Evolutionary conservation across 92 coral and sea anemone genomes (phyloP).

Genomic region (Umimayanthus chanpuru): DNA sequence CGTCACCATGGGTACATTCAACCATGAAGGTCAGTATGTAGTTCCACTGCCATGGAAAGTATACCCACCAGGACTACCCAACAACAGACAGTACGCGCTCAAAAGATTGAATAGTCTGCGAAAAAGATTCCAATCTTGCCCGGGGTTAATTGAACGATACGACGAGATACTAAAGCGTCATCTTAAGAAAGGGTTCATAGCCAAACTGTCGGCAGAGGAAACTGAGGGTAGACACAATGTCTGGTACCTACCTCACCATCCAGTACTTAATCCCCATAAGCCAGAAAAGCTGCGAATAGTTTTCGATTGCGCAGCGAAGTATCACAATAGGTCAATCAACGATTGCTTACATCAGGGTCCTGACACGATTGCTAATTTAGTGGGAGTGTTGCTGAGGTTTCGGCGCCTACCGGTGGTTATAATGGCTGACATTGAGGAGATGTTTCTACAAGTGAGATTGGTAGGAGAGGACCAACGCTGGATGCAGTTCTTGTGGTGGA

Average conservation of each 20-base stretch:
- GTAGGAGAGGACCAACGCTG: not conserved
- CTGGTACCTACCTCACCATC: not conserved
- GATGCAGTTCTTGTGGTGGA: conserved; percentile 4
- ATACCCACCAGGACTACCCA: not conserved
- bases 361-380: too few relatives aligned
- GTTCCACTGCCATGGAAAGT: not conserved
- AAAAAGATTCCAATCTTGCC: not conserved
- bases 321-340: not conserved
- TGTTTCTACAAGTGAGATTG: not conserved
- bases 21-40: not conserved
- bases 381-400: too few relatives aligned
- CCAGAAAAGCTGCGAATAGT: not conserved
- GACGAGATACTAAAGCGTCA: not conserved
- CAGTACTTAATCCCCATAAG: not conserved
- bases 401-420: too few relatives aligned
- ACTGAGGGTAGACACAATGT: too few relatives aligned
- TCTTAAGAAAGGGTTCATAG: not conserved
- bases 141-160: not conserved
- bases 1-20: not conserved
- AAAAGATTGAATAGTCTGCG: not conserved
- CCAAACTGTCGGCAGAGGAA: too few relatives aligned
- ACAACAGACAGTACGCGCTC: not conserved
- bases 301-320: too few relatives aligned
- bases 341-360: too few relatives aligned
- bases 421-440: conserved; percentile 26